These are phyloP conservation scores for Cheirogaleus major DNA, from an alignment of 2,797 vertebrate genomes.

Conservation along the genomic window DNA sequence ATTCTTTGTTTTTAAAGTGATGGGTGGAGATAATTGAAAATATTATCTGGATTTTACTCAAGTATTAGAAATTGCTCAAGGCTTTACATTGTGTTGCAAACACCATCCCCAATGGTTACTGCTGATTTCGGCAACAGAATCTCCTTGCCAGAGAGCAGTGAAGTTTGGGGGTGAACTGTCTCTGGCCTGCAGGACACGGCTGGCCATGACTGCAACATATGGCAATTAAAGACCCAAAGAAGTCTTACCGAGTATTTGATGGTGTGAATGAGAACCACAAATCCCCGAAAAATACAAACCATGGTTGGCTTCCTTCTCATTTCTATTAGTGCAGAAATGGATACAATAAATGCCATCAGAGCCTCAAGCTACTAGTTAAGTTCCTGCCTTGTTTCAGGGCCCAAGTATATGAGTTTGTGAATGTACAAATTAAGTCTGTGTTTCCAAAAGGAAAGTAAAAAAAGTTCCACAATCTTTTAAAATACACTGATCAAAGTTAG, in stretches of 20 bases:
- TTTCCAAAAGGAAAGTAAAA: background rate
- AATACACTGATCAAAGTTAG: background rate
- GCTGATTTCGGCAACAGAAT: background rate
- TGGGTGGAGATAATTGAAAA: background rate
- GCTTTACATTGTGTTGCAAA: background rate
- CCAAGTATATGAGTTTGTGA: background rate
- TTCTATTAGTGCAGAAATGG: background rate
- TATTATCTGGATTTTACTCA: conserved; percentile 26
- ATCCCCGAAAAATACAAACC: background rate
- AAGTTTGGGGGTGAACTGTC: background rate
- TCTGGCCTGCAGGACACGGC: background rate
- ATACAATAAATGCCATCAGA: background rate
- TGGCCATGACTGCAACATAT: background rate
- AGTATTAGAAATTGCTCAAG: conserved; percentile 1
- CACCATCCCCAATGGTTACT: background rate
- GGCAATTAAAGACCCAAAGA: background rate
- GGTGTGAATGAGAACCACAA: background rate
- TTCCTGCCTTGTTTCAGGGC: background rate
- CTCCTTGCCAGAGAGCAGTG: background rate
- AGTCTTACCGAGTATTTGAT: background rate
- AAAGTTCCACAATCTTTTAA: background rate
- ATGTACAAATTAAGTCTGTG: background rate
- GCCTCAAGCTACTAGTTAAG: background rate
- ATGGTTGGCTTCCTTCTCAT: background rate
- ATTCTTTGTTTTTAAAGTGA: conserved; percentile 10